Conservation (phyloP, 2,888 invertebrate genomes). For the Luffia ferchaultella region DNA sequence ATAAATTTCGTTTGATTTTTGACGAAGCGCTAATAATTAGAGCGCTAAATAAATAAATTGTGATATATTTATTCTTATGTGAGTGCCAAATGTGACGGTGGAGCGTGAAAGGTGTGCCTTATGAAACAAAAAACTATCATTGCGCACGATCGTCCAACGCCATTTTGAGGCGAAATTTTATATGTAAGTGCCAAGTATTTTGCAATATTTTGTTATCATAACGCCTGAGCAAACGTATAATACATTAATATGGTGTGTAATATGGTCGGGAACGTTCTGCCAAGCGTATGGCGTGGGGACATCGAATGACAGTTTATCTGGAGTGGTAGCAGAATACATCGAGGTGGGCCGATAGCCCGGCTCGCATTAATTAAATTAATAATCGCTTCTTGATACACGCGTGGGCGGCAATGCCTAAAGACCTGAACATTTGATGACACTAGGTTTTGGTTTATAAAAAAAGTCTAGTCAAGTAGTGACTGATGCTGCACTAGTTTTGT, state of each 20-base stretch:
- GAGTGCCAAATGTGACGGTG: constrained; percentile 41
- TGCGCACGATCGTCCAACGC: constrained; percentile 67
- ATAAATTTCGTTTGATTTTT: constrained; percentile 48
- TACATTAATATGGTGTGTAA: constrained; percentile 19
- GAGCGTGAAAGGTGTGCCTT: constrained; percentile 42
- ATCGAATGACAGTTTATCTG: neutral
- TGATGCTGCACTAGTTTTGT: constrained; percentile 7
- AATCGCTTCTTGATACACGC: constrained; percentile 8
- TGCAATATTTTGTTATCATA: constrained; percentile 52
- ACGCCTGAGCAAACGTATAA: constrained; percentile 28
- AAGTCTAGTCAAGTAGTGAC: too few species aligned
- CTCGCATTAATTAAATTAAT: constrained; percentile 52
- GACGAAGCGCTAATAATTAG: constrained; percentile 25
- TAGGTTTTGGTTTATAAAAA: neutral
- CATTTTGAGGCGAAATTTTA: constrained; percentile 69
- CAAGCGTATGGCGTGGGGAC: neutral
- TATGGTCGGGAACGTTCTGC: neutral
- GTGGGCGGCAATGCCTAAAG: constrained; percentile 1
- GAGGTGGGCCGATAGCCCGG: constrained; percentile 41
- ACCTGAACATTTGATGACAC: neutral
- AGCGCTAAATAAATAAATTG: constrained; percentile 32
- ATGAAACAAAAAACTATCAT: constrained; percentile 65
- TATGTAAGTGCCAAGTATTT: constrained; percentile 68
- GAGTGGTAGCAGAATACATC: constrained; percentile 26
- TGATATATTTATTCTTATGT: constrained; percentile 36